These are phyloP conservation scores for Erythrocercus mccallii DNA, from an alignment of 2,113 vertebrate genomes.

Conservation along the genomic window DNA sequence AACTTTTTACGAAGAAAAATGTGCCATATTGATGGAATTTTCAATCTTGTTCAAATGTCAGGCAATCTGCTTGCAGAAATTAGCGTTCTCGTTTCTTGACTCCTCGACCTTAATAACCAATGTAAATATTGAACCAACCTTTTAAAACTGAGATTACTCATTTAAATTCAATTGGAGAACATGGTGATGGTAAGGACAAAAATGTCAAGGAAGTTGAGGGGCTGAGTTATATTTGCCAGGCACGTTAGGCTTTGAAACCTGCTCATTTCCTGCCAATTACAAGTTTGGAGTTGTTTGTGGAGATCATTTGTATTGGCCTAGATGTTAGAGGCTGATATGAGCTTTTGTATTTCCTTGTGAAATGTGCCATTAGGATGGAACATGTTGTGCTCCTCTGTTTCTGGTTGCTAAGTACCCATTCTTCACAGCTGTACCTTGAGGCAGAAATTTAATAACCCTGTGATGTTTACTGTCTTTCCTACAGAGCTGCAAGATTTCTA, in stretches of 20 bases:
- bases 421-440: constrained; percentile 25
- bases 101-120: constrained; percentile 7
- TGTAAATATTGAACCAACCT: constrained; percentile 51
- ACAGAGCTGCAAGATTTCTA: background rate
- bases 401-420: constrained; percentile 66
- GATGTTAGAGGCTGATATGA: background rate
- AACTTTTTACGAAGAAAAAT: constrained; percentile 13
- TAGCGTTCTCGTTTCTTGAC: constrained; percentile 37
- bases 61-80: constrained; percentile 40
- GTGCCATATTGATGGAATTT: constrained; percentile 5
- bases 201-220: constrained; percentile 27
- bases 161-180: constrained; percentile 22
- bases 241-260: background rate
- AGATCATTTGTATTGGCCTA: background rate
- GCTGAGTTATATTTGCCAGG: background rate
- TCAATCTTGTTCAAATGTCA: constrained; percentile 57
- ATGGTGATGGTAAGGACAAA: background rate
- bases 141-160: constrained; percentile 52
- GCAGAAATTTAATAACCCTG: constrained; percentile 23
- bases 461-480: background rate
- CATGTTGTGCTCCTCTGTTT: constrained; percentile 51
- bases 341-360: constrained; percentile 7
- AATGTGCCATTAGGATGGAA: constrained; percentile 2
- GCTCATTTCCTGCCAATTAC: background rate
- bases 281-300: background rate